Evolutionary conservation across 2,113 vertebrate genomes (phyloP).

Genomic region (Leucopsar rothschildi): DNA sequence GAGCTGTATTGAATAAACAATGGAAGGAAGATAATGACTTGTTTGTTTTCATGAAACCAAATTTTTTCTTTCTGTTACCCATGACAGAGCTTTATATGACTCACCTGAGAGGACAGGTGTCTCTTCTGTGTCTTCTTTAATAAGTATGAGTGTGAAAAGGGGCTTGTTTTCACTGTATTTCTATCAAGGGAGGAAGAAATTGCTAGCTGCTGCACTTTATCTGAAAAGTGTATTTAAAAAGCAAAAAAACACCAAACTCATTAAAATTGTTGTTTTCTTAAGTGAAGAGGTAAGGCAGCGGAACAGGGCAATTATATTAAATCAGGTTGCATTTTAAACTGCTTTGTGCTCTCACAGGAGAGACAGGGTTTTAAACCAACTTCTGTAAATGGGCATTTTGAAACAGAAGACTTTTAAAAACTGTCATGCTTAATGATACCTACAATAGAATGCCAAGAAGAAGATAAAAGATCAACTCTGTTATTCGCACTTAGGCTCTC

Average conservation of each 20-base stretch:
- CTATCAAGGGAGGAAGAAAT: slow-evolving; percentile 17
- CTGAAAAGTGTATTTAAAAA: slow-evolving; percentile 34
- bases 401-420: slow-evolving; percentile 44
- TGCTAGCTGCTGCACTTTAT: background rate
- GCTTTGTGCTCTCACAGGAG: slow-evolving; percentile 13
- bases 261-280: slow-evolving; percentile 49
- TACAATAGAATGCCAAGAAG: slow-evolving; percentile 36
- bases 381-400: slow-evolving; percentile 30
- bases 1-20: background rate
- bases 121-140: background rate
- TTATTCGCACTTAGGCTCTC: slow-evolving; percentile 38
- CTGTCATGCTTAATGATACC: slow-evolving; percentile 53
- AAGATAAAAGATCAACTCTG: slow-evolving; percentile 49
- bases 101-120: slow-evolving; percentile 5
- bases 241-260: slow-evolving; percentile 35
- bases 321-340: slow-evolving; percentile 47
- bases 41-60: background rate
- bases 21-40: background rate
- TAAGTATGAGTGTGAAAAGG: background rate
- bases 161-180: background rate
- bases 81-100: background rate
- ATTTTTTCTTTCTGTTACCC: background rate
- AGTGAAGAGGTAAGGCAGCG: slow-evolving; percentile 31
- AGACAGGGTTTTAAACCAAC: background rate
- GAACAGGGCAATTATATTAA: slow-evolving; percentile 53